Percentiles rank a stretch among this genome's conserved stretches.
These are phyloP conservation scores for Cistogaster globosa DNA, from an alignment of 2,888 invertebrate genomes.

Conservation along the genomic window DNA sequence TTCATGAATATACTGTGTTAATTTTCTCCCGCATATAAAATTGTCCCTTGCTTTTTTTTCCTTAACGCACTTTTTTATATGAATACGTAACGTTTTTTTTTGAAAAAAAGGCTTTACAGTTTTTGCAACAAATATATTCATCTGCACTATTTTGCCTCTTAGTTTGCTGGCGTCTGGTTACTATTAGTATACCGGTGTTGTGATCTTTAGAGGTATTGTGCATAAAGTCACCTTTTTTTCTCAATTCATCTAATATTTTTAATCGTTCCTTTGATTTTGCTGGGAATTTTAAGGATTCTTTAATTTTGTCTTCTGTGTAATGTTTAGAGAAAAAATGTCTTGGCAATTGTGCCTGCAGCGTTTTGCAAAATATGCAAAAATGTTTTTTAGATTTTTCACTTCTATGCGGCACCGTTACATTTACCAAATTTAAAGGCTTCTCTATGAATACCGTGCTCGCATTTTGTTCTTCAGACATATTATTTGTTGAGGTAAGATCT, in stretches of 20 bases:
- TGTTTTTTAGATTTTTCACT: too few relatives aligned
- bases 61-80: not conserved
- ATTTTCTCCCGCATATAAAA: not conserved
- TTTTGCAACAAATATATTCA: not conserved
- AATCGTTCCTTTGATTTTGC: not conserved
- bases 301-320: not conserved
- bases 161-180: not conserved
- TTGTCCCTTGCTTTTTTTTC: not conserved
- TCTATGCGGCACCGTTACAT: too few relatives aligned
- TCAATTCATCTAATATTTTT: too few relatives aligned
- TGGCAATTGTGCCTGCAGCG: not conserved
- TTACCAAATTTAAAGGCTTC: not conserved
- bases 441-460: not conserved
- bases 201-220: not conserved
- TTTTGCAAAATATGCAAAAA: too few relatives aligned
- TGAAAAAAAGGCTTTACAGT: not conserved
- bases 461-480: not conserved
- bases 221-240: not conserved
- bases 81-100: not conserved
- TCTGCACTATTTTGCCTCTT: not conserved
- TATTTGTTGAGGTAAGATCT: not conserved
- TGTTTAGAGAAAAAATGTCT: not conserved
- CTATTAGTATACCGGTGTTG: not conserved
- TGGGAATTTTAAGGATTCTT: not conserved
- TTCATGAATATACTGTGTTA: not conserved